phyloP scores from a whole-genome alignment of 2,888 invertebrate species.

The Zygothrica quintamaculata region DNA sequence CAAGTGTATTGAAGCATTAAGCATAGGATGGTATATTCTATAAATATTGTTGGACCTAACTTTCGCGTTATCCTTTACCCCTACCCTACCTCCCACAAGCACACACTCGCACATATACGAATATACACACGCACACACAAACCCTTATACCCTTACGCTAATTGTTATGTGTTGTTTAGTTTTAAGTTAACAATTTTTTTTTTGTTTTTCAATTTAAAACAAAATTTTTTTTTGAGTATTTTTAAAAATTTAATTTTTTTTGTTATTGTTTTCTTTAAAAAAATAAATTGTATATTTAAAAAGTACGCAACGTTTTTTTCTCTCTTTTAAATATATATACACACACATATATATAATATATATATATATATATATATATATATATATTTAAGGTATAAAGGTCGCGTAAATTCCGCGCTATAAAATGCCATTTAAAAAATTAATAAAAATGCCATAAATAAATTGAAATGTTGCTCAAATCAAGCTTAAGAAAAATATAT shows the following conservation, averaged over 20 bases:
- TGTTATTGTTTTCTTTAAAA: conserved; percentile 35
- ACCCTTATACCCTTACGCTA: conserved; percentile 8
- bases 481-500: conserved; percentile 35
- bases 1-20: conserved; percentile 65
- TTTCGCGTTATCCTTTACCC: neutral
- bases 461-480: conserved; percentile 66
- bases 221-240: conserved; percentile 16
- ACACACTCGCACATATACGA: conserved; percentile 5
- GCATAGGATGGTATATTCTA: neutral
- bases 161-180: conserved; percentile 65
- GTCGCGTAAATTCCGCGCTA: conserved; percentile 58
- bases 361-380: conserved; percentile 20
- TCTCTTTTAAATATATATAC: conserved; percentile 22
- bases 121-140: neutral
- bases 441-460: conserved; percentile 75
- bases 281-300: conserved; percentile 47
- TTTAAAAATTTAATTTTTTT: conserved; percentile 35
- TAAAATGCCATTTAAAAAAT: conserved; percentile 69
- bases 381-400: conserved; percentile 19
- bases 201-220: neutral
- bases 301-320: conserved; percentile 54
- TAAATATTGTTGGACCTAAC: neutral
- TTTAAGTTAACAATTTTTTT: conserved; percentile 51
- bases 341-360: conserved; percentile 1
- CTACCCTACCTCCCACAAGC: neutral